Conservation (phyloP, 2,797 vertebrate genomes). For the Onychomys arenicola region DNA sequence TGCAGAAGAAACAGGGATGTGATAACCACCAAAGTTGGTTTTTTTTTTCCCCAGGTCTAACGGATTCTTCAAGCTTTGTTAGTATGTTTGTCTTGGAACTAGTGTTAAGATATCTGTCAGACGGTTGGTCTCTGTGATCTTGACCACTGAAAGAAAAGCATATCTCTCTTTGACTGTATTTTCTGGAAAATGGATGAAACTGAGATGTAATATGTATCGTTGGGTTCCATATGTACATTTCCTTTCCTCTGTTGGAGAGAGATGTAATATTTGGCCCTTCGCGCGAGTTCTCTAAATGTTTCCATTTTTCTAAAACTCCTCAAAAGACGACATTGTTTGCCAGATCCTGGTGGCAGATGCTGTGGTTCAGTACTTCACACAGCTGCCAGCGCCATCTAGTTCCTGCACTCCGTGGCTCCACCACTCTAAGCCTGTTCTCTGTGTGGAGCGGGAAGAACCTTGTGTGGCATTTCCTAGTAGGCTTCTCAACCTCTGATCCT, state of each 20-base stretch:
- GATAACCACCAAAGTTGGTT: slow-evolving; percentile 79
- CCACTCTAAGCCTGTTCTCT: slow-evolving; percentile 50
- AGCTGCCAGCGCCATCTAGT: neutral
- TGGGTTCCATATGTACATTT: slow-evolving; percentile 1
- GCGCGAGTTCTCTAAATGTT: slow-evolving; percentile 31
- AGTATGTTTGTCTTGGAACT: slow-evolving; percentile 60
- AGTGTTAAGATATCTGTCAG: slow-evolving; percentile 57
- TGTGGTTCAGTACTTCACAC: slow-evolving; percentile 55
- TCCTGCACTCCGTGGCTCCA: slow-evolving; percentile 71
- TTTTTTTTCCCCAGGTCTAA: slow-evolving; percentile 48
- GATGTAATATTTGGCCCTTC: slow-evolving; percentile 50
- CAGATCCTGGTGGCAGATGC: slow-evolving; percentile 70
- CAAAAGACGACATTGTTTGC: slow-evolving; percentile 60
- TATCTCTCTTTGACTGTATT: neutral
- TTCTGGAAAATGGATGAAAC: slow-evolving; percentile 60
- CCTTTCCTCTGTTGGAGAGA: slow-evolving; percentile 67
- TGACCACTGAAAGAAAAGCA: slow-evolving; percentile 50
- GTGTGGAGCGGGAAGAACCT: slow-evolving; percentile 37
- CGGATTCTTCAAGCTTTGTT: slow-evolving; percentile 63
- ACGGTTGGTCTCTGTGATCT: slow-evolving; percentile 25
- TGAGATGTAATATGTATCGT: neutral
- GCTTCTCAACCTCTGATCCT: slow-evolving; percentile 64
- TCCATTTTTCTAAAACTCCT: neutral
- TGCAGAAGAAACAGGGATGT: slow-evolving; percentile 67
- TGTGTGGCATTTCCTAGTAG: slow-evolving; percentile 58